Percentiles rank a stretch among this genome's conserved stretches.
Conservation (phyloP, 2,888 invertebrate genomes). For the Xestia rhomboidea region DNA sequence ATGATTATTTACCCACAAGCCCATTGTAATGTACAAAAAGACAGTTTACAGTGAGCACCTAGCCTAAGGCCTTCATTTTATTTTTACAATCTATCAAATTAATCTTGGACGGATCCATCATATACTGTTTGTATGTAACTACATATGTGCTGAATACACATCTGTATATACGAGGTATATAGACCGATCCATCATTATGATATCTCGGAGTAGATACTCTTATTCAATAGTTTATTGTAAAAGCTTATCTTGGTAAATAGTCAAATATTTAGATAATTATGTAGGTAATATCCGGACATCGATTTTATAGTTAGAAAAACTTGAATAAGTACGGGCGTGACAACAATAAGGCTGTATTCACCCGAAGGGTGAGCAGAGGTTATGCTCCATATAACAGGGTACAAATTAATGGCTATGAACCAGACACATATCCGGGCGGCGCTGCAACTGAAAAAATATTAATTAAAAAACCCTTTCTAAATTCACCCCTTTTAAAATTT, state of each 20-base stretch:
- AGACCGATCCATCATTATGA: slow-evolving; percentile 2
- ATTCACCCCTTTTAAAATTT: too few relatives aligned
- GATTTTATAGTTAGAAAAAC: background rate
- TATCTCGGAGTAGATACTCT: background rate
- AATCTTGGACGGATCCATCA: slow-evolving; percentile 17
- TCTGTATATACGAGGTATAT: background rate
- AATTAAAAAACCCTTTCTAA: too few relatives aligned
- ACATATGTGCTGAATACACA: slow-evolving; percentile 1
- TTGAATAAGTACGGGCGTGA: too few relatives aligned
- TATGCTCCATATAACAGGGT: background rate
- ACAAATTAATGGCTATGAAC: too few relatives aligned
- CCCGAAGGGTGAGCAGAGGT: background rate
- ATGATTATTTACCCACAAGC: too few relatives aligned
- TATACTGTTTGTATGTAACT: background rate
- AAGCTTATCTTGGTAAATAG: background rate
- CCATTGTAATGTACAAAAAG: too few relatives aligned
- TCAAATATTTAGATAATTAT: background rate
- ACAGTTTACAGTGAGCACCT: background rate
- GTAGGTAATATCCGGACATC: background rate
- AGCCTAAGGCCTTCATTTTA: background rate
- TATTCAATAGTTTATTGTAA: slow-evolving; percentile 7
- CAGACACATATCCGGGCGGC: too few relatives aligned
- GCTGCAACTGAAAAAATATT: too few relatives aligned
- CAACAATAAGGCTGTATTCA: too few relatives aligned
- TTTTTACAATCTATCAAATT: slow-evolving; percentile 12